Evolutionary conservation across 2,888 invertebrate genomes (phyloP).

Genomic region (Clunio marinus): DNA sequence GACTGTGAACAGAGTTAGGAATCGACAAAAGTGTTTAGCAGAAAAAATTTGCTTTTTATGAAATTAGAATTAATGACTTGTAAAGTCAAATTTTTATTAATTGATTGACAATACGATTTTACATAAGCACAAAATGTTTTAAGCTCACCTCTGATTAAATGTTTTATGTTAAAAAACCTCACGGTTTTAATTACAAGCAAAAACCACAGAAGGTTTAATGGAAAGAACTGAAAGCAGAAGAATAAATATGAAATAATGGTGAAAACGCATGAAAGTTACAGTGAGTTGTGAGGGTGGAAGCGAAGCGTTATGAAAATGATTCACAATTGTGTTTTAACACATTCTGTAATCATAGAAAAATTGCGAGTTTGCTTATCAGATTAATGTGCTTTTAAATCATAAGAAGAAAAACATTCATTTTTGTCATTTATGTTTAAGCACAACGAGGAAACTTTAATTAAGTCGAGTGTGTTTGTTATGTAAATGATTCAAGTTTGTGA

Average conservation of each 20-base stretch:
- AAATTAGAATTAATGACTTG: neutral
- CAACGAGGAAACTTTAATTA: constrained; percentile 17
- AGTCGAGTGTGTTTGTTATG: constrained; percentile 8
- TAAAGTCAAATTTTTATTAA: too few species aligned
- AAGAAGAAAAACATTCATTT: neutral
- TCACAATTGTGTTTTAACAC: too few species aligned
- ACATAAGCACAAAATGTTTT: too few species aligned
- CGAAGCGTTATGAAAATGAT: neutral
- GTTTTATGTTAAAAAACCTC: neutral
- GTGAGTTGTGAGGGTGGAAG: neutral
- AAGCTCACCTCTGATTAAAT: neutral
- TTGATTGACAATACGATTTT: too few species aligned
- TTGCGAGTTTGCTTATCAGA: neutral
- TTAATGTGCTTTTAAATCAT: neutral
- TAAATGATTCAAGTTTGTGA: neutral
- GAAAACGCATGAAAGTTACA: neutral
- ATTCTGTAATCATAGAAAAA: neutral
- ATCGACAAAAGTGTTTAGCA: neutral
- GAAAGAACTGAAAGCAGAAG: neutral
- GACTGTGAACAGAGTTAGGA: neutral
- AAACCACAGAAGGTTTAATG: neutral
- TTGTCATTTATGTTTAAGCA: neutral
- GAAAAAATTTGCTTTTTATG: neutral
- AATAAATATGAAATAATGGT: constrained; percentile 1
- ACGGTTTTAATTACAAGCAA: neutral